These are phyloP conservation scores for Otis tarda DNA, from an alignment of 2,113 vertebrate genomes.

Conservation along the genomic window DNA sequence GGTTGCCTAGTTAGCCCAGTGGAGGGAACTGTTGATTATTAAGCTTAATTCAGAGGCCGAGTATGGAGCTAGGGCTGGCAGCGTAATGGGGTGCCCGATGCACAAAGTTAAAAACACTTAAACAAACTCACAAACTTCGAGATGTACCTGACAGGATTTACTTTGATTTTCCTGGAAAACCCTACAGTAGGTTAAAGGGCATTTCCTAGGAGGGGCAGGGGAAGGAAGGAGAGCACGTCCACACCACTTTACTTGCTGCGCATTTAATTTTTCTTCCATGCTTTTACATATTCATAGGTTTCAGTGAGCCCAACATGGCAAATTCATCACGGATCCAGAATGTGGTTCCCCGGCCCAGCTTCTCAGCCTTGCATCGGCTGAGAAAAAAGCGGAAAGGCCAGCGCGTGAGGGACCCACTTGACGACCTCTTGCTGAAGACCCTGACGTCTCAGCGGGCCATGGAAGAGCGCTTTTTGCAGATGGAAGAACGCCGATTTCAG, in stretches of 20 bases:
- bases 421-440: conserved; percentile 78
- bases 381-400: conserved; percentile 51
- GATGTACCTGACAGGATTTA: background rate
- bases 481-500: conserved; percentile 78
- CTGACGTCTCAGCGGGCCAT: conserved; percentile 78
- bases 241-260: background rate
- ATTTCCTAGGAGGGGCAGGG: background rate
- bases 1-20: background rate
- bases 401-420: conserved; percentile 51
- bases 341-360: conserved; percentile 12
- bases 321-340: conserved; percentile 51
- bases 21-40: background rate
- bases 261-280: background rate
- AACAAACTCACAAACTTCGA: background rate
- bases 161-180: background rate
- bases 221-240: background rate
- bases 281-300: conserved; percentile 32
- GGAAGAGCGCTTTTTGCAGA: conserved; percentile 79
- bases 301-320: conserved; percentile 77
- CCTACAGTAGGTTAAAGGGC: background rate
- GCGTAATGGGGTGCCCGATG: background rate
- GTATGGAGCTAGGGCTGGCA: background rate
- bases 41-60: background rate
- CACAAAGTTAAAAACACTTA: background rate
- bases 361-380: conserved; percentile 40